Evolutionary conservation across 2,113 vertebrate genomes (phyloP), one percentile per base, ranked within the genome.

Genomic region (Emydocephalus ijimae): DNA sequence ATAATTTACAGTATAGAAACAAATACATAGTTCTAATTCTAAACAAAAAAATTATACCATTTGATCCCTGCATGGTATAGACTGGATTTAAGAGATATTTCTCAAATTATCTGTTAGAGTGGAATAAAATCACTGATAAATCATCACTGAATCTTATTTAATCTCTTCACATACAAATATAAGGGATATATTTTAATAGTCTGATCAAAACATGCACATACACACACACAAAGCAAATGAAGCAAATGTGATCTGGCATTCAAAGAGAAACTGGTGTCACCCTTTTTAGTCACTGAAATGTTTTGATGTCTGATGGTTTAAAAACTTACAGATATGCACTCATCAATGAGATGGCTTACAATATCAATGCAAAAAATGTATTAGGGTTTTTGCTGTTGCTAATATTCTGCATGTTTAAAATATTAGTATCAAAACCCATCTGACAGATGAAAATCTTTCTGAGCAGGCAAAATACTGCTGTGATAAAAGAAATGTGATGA

Each of bases 101-200:
- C 89, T 95, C 3, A 94, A 96, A 95, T 88, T 90, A 89, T 85
- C 64, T 59, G 90, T 90, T 85, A 1, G 3, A 91, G n/a, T 92
- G 94, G 87, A 88, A 93, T 52, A 20, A 89, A 93, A 90, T 89
- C 2, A 91, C 59, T 57, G 11, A 14, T 8, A 93, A 24, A 93
- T 86, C 52, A 50, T 90, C 94, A 89, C 0, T 1, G 90, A 61
- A 4, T 54, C 85, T 91, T 54, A 81, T 5, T 90, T 64, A 86
- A 81, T 9, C 55, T 93, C 89, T 91, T 96, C 74, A 85, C 61
- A 93, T 94, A 21, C 10, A 95, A 96, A 93, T 8, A 93, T 93
- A 92, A 93, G 1, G 1, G 87, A 8, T 93, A 93, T 26, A 43
- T 90, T 92, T 55, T 95, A 93, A 92, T 88, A 91, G 24, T 0